Evolutionary conservation across 2,113 vertebrate genomes (phyloP).

Genomic region (Ceratotherium simum): DNA sequence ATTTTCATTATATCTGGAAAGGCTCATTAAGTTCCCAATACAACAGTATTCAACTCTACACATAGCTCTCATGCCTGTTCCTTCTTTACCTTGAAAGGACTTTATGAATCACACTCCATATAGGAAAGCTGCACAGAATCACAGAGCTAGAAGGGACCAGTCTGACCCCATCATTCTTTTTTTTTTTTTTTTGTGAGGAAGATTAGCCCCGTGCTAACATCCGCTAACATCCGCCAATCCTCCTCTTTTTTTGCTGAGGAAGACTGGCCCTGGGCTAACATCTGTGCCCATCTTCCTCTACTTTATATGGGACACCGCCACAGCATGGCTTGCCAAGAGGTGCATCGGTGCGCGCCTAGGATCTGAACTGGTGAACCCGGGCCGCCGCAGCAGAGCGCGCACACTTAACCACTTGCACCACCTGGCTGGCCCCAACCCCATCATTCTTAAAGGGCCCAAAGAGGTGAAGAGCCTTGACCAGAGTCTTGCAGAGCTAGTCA

Average conservation of each 20-base stretch:
- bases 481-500: not conserved
- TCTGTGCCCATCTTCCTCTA: no score
- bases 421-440: not conserved
- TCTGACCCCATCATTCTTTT: not conserved
- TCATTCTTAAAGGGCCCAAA: not conserved
- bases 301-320: no score
- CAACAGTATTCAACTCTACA: not conserved
- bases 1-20: not conserved
- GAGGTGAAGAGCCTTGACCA: not conserved
- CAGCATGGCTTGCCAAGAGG: no score
- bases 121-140: not conserved
- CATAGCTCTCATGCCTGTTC: not conserved
- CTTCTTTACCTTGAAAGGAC: not conserved
- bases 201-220: no score
- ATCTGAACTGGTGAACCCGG: no score
- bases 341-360: no score
- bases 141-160: not conserved
- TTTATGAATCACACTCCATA: not conserved
- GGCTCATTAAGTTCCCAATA: not conserved
- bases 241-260: no score
- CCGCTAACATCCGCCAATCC: no score
- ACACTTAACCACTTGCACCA: no score
- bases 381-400: no score
- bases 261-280: no score
- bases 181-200: no score